Conservation (phyloP, 2,797 vertebrate genomes). For the Ctenopoma multispine region DNA sequence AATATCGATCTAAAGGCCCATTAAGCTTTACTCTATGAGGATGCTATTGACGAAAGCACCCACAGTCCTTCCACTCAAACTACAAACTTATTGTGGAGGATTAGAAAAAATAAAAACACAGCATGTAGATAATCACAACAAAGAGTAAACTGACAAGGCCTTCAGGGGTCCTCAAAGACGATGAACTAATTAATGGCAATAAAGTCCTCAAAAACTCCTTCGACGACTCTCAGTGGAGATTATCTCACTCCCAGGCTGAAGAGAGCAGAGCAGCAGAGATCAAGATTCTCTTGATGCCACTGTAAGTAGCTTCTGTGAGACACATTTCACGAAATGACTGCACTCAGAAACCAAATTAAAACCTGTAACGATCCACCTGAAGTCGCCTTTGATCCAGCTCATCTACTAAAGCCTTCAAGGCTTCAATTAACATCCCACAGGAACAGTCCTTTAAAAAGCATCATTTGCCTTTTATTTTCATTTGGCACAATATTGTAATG, state of each 20-base stretch:
- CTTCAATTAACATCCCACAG: not conserved
- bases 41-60: slow-evolving; percentile 67
- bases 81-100: slow-evolving; percentile 40
- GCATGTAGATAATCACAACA: slow-evolving; percentile 34
- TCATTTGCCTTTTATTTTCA: slow-evolving; percentile 2
- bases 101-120: slow-evolving; percentile 15
- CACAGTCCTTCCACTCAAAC: slow-evolving; percentile 42
- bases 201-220: slow-evolving; percentile 47
- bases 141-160: slow-evolving; percentile 31
- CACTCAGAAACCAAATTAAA: slow-evolving; percentile 22
- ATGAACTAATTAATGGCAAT: slow-evolving; percentile 56
- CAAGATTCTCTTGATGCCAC: slow-evolving; percentile 7
- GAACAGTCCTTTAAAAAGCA: slow-evolving; percentile 1
- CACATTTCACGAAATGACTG: slow-evolving; percentile 23
- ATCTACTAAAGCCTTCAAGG: slow-evolving; percentile 1
- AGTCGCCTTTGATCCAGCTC: slow-evolving; percentile 16
- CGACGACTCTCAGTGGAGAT: slow-evolving; percentile 55
- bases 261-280: slow-evolving; percentile 33
- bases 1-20: slow-evolving; percentile 75
- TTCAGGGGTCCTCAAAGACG: slow-evolving; percentile 36
- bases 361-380: slow-evolving; percentile 11
- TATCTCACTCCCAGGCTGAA: slow-evolving; percentile 29
- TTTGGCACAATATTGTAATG: slow-evolving; percentile 18
- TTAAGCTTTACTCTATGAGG: slow-evolving; percentile 67
- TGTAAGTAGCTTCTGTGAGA: slow-evolving; percentile 26